These are phyloP conservation scores for Scelioninae gen. 1 DNA, from an alignment of 2,888 invertebrate species.

Conservation along the genomic window DNA sequence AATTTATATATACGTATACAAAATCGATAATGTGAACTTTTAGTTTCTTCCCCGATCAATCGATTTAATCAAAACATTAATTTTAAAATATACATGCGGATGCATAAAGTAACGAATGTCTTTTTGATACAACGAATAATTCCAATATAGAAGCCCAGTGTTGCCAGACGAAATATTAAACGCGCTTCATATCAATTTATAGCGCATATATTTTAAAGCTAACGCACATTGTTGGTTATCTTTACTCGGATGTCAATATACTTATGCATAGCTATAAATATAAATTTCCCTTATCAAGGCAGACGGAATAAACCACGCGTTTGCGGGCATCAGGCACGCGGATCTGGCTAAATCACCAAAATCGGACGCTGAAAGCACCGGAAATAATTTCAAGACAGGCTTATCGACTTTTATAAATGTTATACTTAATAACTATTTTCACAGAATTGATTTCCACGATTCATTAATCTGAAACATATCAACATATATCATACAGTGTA, in stretches of 20 bases:
- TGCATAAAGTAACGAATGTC: slow-evolving; percentile 56
- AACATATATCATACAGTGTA: background rate
- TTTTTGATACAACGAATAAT: slow-evolving; percentile 50
- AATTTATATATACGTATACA: slow-evolving; percentile 50
- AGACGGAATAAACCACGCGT: slow-evolving; percentile 58
- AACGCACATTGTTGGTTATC: slow-evolving; percentile 66
- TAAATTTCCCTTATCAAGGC: slow-evolving; percentile 73
- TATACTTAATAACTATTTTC: background rate
- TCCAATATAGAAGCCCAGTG: slow-evolving; percentile 38
- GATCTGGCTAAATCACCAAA: slow-evolving; percentile 66
- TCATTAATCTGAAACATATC: too few relatives aligned
- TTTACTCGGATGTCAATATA: slow-evolving; percentile 62
- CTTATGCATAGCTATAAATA: slow-evolving; percentile 71
- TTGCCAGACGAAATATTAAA: slow-evolving; percentile 60
- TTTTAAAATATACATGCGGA: slow-evolving; percentile 51
- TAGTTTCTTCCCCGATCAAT: slow-evolving; percentile 45
- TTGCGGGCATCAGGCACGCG: slow-evolving; percentile 59
- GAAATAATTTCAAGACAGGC: slow-evolving; percentile 68
- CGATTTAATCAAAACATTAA: slow-evolving; percentile 61
- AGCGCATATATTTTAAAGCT: slow-evolving; percentile 63
- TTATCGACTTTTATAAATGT: slow-evolving; percentile 37
- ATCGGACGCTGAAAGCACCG: slow-evolving; percentile 63
- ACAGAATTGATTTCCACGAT: too few relatives aligned
- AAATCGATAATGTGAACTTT: slow-evolving; percentile 60
- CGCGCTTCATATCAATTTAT: slow-evolving; percentile 62